Percentiles rank a stretch among this genome's conserved stretches.
Evolutionary conservation across 2,797 vertebrate genomes (phyloP).

Genomic region (Chiropotes sagulatus): DNA sequence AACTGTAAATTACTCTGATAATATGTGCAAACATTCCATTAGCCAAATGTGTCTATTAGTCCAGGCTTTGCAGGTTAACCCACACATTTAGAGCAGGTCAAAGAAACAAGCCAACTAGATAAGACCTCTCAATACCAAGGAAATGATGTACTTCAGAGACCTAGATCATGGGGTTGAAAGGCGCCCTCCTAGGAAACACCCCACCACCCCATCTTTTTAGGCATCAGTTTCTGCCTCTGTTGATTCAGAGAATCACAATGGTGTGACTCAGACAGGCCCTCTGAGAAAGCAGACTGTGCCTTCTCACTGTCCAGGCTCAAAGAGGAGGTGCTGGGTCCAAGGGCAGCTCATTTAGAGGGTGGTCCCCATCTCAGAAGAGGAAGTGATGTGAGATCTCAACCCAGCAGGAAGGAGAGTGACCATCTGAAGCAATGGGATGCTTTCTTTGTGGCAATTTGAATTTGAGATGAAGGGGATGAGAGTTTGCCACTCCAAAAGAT

Average conservation of each 20-base stretch:
- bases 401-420: background rate
- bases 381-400: background rate
- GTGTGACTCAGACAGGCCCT: background rate
- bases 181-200: background rate
- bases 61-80: background rate
- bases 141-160: background rate
- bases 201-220: background rate
- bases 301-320: background rate
- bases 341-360: background rate
- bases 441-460: background rate
- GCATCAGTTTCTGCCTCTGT: background rate
- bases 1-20: background rate
- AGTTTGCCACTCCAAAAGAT: background rate
- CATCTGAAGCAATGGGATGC: background rate
- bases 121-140: background rate
- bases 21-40: background rate
- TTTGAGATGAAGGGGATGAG: background rate
- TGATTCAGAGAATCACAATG: background rate
- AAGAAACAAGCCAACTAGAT: background rate
- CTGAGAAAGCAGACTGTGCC: background rate
- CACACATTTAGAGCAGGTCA: background rate
- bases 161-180: background rate
- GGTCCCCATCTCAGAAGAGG: background rate
- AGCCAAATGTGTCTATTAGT: background rate
- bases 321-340: background rate